Evolutionary conservation across 2,888 invertebrate genomes (phyloP).

Genomic region (Beris morrisii): DNA sequence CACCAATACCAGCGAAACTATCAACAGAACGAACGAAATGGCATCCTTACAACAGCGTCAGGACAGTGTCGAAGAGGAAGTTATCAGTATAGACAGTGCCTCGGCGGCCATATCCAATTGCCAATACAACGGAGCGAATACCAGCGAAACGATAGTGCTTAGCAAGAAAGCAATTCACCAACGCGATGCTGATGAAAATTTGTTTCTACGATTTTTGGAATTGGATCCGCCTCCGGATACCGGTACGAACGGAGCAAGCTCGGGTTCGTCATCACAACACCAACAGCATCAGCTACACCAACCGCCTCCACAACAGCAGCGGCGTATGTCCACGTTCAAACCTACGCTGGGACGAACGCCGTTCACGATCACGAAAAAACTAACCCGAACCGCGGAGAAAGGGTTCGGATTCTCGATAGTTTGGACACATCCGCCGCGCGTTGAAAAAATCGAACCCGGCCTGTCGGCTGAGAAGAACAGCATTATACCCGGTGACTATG

Average conservation of each 20-base stretch:
- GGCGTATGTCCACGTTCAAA: slow-evolving; percentile 54
- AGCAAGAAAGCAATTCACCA: slow-evolving; percentile 64
- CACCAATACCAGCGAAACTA: slow-evolving; percentile 36
- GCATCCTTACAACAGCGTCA: slow-evolving; percentile 44
- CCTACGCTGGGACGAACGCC: slow-evolving; percentile 71
- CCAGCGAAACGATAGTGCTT: slow-evolving; percentile 49
- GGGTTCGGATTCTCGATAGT: slow-evolving; percentile 86
- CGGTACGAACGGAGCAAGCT: slow-evolving; percentile 6
- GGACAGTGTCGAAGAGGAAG: slow-evolving; percentile 54
- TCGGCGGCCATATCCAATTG: slow-evolving; percentile 40
- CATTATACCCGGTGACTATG: slow-evolving; percentile 80
- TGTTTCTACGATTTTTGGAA: slow-evolving; percentile 75
- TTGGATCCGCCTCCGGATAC: slow-evolving; percentile 71
- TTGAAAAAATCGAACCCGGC: slow-evolving; percentile 80
- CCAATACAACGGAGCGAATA: slow-evolving; percentile 25
- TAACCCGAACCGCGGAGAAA: slow-evolving; percentile 60
- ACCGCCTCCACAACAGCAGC: slow-evolving; percentile 46
- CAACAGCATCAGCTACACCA: background rate
- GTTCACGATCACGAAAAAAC: slow-evolving; percentile 74
- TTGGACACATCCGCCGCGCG: slow-evolving; percentile 85
- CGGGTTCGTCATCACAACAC: slow-evolving; percentile 1
- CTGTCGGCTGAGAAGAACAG: slow-evolving; percentile 83
- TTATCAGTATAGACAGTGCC: slow-evolving; percentile 51
- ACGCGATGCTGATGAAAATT: slow-evolving; percentile 71
- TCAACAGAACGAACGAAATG: slow-evolving; percentile 40